Conservation (phyloP, 2,888 invertebrate genomes). For the Leucoptera coffeella region DNA sequence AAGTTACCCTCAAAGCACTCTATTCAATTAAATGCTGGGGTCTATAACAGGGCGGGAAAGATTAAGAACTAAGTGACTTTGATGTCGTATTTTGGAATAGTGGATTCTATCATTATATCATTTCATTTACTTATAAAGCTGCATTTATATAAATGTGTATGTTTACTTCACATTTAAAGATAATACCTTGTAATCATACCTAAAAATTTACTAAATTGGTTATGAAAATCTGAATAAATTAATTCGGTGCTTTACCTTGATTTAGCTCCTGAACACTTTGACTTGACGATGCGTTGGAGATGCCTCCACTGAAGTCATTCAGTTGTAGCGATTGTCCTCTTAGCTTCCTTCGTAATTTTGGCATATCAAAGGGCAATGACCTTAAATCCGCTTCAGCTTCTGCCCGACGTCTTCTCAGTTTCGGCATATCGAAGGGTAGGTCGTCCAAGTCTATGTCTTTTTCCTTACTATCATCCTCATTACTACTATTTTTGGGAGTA, state of each 20-base stretch:
- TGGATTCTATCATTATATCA: background rate
- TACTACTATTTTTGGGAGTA: conserved; percentile 55
- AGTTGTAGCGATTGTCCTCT: conserved; percentile 58
- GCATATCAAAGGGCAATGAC: conserved; percentile 88
- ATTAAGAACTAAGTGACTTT: too few species aligned
- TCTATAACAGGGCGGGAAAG: too few species aligned
- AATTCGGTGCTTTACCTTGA: conserved; percentile 49
- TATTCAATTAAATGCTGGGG: conserved; percentile 48
- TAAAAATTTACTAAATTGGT: too few species aligned
- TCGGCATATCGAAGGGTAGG: conserved; percentile 87
- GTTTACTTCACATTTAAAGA: too few species aligned
- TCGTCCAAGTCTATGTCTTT: conserved; percentile 66
- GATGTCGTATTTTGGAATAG: too few species aligned
- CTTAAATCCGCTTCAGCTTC: conserved; percentile 75
- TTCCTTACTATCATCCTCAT: conserved; percentile 40
- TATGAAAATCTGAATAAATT: conserved; percentile 7
- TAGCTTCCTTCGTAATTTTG: conserved; percentile 72
- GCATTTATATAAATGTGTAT: too few species aligned
- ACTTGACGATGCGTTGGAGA: conserved; percentile 76
- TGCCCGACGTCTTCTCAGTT: conserved; percentile 65
- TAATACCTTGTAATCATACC: conserved; percentile 1
- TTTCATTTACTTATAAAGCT: background rate
- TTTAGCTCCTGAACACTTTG: conserved; percentile 73
- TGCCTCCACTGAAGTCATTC: conserved; percentile 59
- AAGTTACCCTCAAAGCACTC: conserved; percentile 43